Evolutionary conservation across 2,797 vertebrate species (phyloP).

Genomic region (Coreius guichenoti): DNA sequence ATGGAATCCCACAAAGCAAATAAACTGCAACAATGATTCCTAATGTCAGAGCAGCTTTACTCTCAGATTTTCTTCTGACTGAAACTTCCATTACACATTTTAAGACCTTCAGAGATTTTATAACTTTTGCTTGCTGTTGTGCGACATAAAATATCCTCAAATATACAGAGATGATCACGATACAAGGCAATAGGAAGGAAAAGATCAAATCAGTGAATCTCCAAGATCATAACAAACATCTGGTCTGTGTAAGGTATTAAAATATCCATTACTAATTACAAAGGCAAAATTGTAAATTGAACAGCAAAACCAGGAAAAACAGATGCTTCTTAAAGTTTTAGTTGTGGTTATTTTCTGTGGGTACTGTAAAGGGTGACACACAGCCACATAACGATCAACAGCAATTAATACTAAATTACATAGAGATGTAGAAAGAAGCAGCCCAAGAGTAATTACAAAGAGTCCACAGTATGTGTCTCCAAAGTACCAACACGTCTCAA

Average conservation of each 20-base stretch:
- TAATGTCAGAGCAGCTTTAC: constrained; percentile 28
- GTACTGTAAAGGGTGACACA: constrained; percentile 62
- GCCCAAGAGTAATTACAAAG: neutral
- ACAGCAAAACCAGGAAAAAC: constrained; percentile 65
- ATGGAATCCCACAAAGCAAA: neutral
- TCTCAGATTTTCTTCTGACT: constrained; percentile 6
- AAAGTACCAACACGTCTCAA: constrained; percentile 13
- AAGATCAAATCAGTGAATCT: neutral
- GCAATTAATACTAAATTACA: constrained; percentile 13
- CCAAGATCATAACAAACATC: constrained; percentile 55
- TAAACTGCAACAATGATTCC: constrained; percentile 21
- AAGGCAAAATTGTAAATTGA: neutral
- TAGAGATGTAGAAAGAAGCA: neutral
- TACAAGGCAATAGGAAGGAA: constrained; percentile 6
- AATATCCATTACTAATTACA: constrained; percentile 39
- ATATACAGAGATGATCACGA: neutral
- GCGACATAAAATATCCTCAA: constrained; percentile 13
- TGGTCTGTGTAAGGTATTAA: constrained; percentile 46
- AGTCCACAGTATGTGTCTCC: constrained; percentile 13
- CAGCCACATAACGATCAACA: neutral
- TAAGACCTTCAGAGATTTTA: neutral
- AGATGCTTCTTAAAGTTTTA: constrained; percentile 56
- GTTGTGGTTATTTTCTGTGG: constrained; percentile 55
- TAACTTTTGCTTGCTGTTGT: neutral
- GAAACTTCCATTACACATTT: neutral